These are phyloP conservation scores for Melanargia galathea DNA, from an alignment of 2,888 invertebrate species.

Conservation along the genomic window DNA sequence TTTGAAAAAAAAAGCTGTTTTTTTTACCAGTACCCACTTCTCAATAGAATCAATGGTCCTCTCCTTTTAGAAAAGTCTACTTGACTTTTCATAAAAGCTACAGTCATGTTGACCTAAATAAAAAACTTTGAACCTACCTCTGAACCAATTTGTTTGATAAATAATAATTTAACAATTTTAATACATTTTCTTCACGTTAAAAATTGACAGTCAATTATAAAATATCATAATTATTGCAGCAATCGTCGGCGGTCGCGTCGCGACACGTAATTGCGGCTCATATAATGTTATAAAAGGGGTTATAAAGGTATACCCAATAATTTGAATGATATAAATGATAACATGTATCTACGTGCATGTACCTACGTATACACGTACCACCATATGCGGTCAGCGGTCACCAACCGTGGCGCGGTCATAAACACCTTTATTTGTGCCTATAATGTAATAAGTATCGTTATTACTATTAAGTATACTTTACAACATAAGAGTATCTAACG, in stretches of 20 bases:
- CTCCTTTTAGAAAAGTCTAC: too few relatives aligned
- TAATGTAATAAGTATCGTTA: neutral
- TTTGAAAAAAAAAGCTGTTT: too few relatives aligned
- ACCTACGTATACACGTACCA: neutral
- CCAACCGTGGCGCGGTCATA: neutral
- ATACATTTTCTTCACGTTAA: neutral
- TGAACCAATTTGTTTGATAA: too few relatives aligned
- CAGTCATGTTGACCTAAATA: too few relatives aligned
- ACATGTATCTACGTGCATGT: too few relatives aligned
- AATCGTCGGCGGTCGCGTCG: conserved; percentile 2
- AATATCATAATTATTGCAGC: neutral
- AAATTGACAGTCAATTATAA: neutral
- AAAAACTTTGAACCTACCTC: too few relatives aligned
- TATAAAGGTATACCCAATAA: conserved; percentile 8
- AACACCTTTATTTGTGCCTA: neutral
- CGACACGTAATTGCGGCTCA: conserved; percentile 2
- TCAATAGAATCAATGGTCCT: too few relatives aligned
- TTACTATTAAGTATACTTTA: conserved; percentile 5
- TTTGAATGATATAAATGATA: conserved; percentile 3
- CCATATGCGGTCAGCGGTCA: conserved; percentile 2
- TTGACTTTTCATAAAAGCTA: too few relatives aligned
- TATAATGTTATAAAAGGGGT: conserved; percentile 5
- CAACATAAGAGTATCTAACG: neutral
- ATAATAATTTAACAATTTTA: neutral
- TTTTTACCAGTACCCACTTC: too few relatives aligned